A percentile compares a stretch with the other conserved stretches of the same genome.
Evolutionary conservation across 2,888 invertebrate genomes (phyloP).

Genomic region (Nineta flava): DNA sequence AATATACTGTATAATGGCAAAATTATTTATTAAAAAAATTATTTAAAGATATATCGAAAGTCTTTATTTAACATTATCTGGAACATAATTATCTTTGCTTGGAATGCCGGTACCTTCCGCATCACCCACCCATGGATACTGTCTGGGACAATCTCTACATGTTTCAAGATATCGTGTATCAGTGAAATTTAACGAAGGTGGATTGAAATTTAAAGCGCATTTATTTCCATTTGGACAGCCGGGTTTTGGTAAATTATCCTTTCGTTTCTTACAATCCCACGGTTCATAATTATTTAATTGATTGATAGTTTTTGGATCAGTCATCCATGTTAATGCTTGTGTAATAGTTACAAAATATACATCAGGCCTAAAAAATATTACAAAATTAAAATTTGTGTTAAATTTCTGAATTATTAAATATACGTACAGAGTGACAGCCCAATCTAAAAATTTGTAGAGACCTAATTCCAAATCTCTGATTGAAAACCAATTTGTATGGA

Average conservation of each 20-base stretch:
- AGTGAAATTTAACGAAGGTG: constrained; percentile 57
- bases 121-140: constrained; percentile 80
- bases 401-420: not conserved
- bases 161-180: constrained; percentile 79
- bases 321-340: constrained; percentile 81
- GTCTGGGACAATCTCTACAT: constrained; percentile 69
- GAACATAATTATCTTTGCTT: constrained; percentile 66
- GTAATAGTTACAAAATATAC: constrained; percentile 78
- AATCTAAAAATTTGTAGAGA: constrained; percentile 70
- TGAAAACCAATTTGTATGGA: constrained; percentile 95
- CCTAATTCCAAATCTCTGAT: constrained; percentile 69
- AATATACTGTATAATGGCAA: not conserved
- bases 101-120: constrained; percentile 67
- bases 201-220: constrained; percentile 67
- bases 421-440: constrained; percentile 56
- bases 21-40: not conserved
- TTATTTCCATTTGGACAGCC: constrained; percentile 70
- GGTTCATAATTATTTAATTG: constrained; percentile 56
- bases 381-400: not conserved
- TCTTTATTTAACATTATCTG: constrained; percentile 40
- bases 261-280: constrained; percentile 64
- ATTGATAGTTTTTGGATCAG: constrained; percentile 61
- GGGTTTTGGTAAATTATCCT: constrained; percentile 49
- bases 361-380: constrained; percentile 46
- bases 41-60: not conserved